Evolutionary conservation across 2,888 invertebrate genomes (phyloP).

Genomic region (Chymomyza amoena): DNA sequence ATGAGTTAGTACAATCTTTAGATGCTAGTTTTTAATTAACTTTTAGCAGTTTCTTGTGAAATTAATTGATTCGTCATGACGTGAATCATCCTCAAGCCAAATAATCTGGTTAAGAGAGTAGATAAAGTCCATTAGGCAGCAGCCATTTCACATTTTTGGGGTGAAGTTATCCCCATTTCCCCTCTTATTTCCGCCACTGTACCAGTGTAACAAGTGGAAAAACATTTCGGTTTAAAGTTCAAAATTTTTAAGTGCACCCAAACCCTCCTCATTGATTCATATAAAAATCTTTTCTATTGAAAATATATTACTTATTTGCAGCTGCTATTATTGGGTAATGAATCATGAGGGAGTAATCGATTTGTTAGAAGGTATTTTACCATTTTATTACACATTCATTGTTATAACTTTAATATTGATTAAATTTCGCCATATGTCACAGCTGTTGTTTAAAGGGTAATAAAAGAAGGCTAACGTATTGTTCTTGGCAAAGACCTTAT

Average conservation of each 20-base stretch:
- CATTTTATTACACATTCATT: background rate
- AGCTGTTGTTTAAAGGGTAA: background rate
- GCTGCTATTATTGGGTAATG: conserved; percentile 28
- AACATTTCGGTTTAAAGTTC: conserved; percentile 31
- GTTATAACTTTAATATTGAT: conserved; percentile 36
- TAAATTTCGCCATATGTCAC: background rate
- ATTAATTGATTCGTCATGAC: too few species aligned
- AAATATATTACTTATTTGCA: background rate
- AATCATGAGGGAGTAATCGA: conserved; percentile 19
- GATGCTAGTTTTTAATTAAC: too few species aligned
- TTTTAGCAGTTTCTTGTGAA: too few species aligned
- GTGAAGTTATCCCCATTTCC: too few species aligned
- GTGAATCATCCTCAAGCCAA: too few species aligned
- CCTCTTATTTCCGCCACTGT: too few species aligned
- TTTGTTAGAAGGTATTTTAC: background rate
- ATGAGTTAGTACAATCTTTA: too few species aligned
- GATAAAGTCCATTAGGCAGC: too few species aligned
- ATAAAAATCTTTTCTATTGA: background rate
- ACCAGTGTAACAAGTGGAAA: background rate
- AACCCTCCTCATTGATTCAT: background rate
- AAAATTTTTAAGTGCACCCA: conserved; percentile 11
- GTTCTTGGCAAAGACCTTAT: background rate
- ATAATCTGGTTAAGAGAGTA: too few species aligned
- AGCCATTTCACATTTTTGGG: too few species aligned
- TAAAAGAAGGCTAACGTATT: too few species aligned